Evolutionary conservation across 1,140 invertebrate species (phyloP), one percentile per base, ranked within the genome.

Genomic region (Papilio dardanus): DNA sequence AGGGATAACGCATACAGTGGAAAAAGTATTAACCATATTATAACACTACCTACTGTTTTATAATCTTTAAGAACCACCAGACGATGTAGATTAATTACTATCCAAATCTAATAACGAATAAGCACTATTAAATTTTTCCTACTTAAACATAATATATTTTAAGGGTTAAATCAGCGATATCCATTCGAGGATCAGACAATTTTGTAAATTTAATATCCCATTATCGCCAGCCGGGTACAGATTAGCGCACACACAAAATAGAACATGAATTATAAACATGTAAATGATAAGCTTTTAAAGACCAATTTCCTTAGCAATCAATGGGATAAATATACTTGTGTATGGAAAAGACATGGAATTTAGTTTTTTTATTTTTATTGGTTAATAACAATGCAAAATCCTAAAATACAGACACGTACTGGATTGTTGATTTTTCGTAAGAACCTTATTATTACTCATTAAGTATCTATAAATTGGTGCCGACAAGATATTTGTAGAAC

Each of bases 111-210:
- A 19, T 21, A 50, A 50, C n/a, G 19, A 50, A 19, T 21, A 50
- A 50, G 4, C n/a, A 50, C 5, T 50, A 50, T 50, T 58, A 62
- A 31, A 62, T 30, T 62, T 28, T 62, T 3, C 24, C 14, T 31
- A 62, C 14, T 62, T 14, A 62, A 62, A 62, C 12, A 16, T 28
- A 62, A 16, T 30, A 62, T 62, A 30, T 67, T 30, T n/a, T 35
- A n/a, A 12, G n/a, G 46, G 65, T 35, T 67, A 67, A 67, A 35
- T 67, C 65, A 31, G 65, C 31, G 5, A 67, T 67, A 67, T 69
- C 67, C 35, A 69, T 69, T 69, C 67, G 67, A 12, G 62, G 33
- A 66, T 66, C 58, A 31, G 58, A 66, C 62, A 66, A 66, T 66
- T 33, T 66, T 8, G 30, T 31, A 66, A 66, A 66, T 66, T 66